Conservation (phyloP, 2,797 vertebrate species). For the Onychomys leucogaster region DNA sequence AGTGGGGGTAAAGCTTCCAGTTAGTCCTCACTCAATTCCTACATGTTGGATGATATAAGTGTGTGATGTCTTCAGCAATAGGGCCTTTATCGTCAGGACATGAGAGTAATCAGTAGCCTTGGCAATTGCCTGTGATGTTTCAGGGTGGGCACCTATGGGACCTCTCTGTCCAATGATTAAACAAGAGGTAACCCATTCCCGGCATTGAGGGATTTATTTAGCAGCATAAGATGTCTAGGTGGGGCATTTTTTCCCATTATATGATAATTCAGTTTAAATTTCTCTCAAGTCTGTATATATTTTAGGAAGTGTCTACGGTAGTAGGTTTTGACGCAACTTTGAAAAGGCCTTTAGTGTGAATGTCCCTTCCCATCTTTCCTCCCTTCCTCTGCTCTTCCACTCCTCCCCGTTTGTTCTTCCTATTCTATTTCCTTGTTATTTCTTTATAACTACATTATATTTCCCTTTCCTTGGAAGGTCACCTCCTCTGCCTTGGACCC, state of each 20-base stretch:
- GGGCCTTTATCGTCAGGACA: not conserved
- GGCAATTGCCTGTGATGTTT: not conserved
- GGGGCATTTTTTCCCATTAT: too few species aligned
- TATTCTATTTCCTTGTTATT: not conserved
- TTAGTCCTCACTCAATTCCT: not conserved
- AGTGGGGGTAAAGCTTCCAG: not conserved
- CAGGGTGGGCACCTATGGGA: not conserved
- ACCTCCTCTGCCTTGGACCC: not conserved
- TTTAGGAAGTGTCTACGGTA: not conserved
- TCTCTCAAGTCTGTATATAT: not conserved
- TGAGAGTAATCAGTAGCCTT: not conserved
- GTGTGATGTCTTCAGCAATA: not conserved
- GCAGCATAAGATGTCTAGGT: not conserved
- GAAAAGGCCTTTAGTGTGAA: not conserved
- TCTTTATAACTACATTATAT: too few species aligned
- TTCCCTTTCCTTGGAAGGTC: too few species aligned
- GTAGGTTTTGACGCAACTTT: not conserved
- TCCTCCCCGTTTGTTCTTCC: not conserved
- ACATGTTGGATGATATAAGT: not conserved
- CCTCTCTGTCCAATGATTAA: not conserved
- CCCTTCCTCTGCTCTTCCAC: not conserved
- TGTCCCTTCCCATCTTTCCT: too few species aligned
- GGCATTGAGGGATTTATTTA: not conserved
- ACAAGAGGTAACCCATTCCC: not conserved
- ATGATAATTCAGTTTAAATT: too few species aligned